Conservation (phyloP, 2,888 invertebrate species). For the Nomada lathburiana region DNA sequence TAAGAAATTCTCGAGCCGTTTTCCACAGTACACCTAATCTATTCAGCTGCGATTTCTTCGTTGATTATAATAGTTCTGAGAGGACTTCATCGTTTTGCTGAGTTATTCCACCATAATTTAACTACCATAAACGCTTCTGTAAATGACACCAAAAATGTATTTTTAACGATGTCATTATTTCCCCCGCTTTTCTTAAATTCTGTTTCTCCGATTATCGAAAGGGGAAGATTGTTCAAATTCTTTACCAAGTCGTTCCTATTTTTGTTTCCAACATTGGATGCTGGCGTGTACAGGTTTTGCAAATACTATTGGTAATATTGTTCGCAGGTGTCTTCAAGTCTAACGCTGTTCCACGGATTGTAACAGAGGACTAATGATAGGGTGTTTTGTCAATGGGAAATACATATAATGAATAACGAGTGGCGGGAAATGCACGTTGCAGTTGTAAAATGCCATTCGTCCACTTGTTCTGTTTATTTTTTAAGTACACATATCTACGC, state of each 20-base stretch:
- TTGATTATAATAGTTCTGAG: conserved; percentile 39
- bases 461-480: not conserved
- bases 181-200: not conserved
- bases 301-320: too few species aligned
- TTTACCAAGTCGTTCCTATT: too few species aligned
- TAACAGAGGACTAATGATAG: too few species aligned
- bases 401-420: too few species aligned
- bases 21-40: conserved; percentile 30
- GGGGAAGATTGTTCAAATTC: too few species aligned
- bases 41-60: conserved; percentile 36
- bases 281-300: too few species aligned
- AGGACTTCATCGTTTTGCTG: conserved; percentile 26
- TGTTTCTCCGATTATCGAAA: too few species aligned
- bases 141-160: not conserved
- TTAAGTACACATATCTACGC: too few species aligned
- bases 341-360: too few species aligned
- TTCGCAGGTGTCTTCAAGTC: too few species aligned
- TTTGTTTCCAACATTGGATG: too few species aligned
- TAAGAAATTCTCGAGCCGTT: conserved; percentile 48
- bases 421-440: not conserved
- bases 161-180: not conserved
- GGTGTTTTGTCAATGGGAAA: not conserved
- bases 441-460: not conserved
- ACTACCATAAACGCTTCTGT: too few species aligned
- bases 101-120: not conserved